Conservation (phyloP, 2,113 vertebrate species). For the Prolemur simus region DNA sequence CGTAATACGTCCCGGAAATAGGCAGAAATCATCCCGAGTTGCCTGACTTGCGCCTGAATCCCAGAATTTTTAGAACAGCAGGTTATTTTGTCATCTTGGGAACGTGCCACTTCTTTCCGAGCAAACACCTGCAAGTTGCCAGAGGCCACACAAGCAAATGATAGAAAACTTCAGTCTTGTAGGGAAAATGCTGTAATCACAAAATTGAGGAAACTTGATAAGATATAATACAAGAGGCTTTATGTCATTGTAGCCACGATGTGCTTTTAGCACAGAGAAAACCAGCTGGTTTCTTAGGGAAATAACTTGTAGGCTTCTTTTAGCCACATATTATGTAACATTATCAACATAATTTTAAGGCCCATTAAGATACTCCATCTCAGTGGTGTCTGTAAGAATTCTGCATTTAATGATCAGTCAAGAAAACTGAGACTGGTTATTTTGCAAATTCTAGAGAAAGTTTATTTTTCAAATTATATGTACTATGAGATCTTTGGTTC, state of each 20-base stretch:
- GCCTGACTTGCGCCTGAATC: background rate
- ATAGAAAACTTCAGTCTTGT: background rate
- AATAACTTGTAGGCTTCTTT: background rate
- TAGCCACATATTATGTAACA: background rate
- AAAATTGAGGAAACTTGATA: background rate
- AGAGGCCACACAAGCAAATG: conserved; percentile 1
- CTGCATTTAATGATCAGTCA: conserved; percentile 3
- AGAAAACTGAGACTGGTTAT: background rate
- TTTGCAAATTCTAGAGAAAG: conserved; percentile 45
- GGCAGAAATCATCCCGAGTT: background rate
- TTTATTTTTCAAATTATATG: background rate
- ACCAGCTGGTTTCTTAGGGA: background rate
- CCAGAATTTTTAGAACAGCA: background rate
- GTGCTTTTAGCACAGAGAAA: background rate
- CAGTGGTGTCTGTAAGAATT: background rate
- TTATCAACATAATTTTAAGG: background rate
- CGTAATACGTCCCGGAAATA: background rate
- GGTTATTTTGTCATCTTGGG: background rate
- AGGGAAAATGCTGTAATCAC: background rate
- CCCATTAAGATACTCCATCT: background rate
- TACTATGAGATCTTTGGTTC: background rate
- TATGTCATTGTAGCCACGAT: background rate
- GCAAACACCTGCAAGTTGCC: background rate
- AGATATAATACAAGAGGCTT: background rate
- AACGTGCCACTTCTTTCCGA: conserved; percentile 30